Evolutionary conservation across 2,888 invertebrate genomes (phyloP), one percentile per base, ranked within the genome.

Genomic region (Troides helena): DNA sequence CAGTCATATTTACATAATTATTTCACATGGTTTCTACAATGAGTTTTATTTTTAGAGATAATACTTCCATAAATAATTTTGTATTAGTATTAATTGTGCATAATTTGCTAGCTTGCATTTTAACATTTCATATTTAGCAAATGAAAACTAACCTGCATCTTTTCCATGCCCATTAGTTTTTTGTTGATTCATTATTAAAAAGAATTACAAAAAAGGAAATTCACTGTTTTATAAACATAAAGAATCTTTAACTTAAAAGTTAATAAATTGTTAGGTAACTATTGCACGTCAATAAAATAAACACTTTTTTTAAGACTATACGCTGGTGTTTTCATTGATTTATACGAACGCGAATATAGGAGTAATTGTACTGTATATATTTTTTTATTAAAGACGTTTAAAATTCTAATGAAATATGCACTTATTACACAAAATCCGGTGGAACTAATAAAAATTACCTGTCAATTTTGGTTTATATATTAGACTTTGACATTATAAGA

Each of bases 111-210:
- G 30, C 30, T 30, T 3, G 7, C 39, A 39, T 2, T 39, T 10
- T 39, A 39, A 39, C 6, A 7, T 39, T 57, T 21, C 21, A 57
- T 12, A 57, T 57, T 57, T 57, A 21, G 8, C n/a, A 57, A 50
- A 50, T 50, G 17, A 21, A n/a, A 36, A 75, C 77, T 77, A 80
- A 87, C 87, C 83, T 74, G 85, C 83, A 71, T 79, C 75, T 46
- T 80, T 69, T 74, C 83, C 81, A 71, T 70, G 63, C 56, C 70
- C 70, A 53, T 70, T 70, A 58, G 59, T 50, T 21, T 67, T 66
- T 46, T 70, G 66, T 63, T 70, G 59, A 58, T 56, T 70, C 70
- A 70, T 67, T 63, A 66, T 53, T 21, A 36, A 39, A 14, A 50
- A 59, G 18, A 18, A 14, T 14, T 50, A 18, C 14, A 50, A 50